phyloP scores from a whole-genome alignment of 2,888 invertebrate genomes.

The Agrochola lota region DNA sequence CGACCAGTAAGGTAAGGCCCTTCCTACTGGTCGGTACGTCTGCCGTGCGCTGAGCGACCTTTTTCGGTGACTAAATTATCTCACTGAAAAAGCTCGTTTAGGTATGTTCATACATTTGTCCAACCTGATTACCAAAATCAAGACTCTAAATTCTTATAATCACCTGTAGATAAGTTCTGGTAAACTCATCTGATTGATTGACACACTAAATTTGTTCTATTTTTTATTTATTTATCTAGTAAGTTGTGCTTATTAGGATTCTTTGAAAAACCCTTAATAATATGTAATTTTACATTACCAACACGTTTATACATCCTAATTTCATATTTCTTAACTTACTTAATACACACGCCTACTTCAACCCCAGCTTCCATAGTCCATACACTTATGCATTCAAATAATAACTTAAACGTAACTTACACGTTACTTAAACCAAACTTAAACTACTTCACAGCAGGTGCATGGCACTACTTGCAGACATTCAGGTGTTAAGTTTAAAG shows the following conservation, averaged over 20 bases:
- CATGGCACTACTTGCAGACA: conserved; percentile 27
- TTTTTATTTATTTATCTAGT: no score
- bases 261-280: no score
- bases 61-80: no score
- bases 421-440: conserved; percentile 43
- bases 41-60: no score
- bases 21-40: no score
- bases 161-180: background rate
- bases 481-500: conserved; percentile 48
- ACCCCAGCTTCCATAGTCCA: background rate
- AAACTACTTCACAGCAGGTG: conserved; percentile 42
- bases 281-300: background rate
- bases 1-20: no score
- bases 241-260: no score
- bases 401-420: conserved; percentile 43
- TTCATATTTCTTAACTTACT: background rate
- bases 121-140: background rate
- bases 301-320: background rate
- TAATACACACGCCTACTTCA: background rate
- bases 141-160: background rate
- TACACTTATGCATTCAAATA: conserved; percentile 13
- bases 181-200: no score
- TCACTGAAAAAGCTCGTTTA: background rate
- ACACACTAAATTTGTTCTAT: no score
- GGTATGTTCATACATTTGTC: background rate